A percentile compares a stretch with the other conserved stretches of the same genome.
These are phyloP conservation scores for Mesocricetus auratus DNA, from an alignment of 2,113 vertebrate species.

Conservation along the genomic window DNA sequence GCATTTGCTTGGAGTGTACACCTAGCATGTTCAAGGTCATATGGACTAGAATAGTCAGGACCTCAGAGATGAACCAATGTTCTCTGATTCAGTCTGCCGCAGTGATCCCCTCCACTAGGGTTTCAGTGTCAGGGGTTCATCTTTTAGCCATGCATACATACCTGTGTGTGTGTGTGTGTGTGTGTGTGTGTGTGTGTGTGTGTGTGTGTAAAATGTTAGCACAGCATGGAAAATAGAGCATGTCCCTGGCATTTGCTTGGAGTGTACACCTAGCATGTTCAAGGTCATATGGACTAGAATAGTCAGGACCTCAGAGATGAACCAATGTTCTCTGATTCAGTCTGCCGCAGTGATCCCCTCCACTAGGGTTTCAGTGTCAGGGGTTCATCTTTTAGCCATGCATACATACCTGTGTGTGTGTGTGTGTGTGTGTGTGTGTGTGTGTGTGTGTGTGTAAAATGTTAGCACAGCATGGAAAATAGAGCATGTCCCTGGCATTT, in stretches of 20 bases:
- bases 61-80: slow-evolving; percentile 67
- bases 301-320: slow-evolving; percentile 57
- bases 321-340: slow-evolving; percentile 23
- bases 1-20: not conserved
- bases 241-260: not conserved
- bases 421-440: not conserved
- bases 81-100: slow-evolving; percentile 32
- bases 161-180: not conserved
- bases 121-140: slow-evolving; percentile 7
- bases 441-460: not conserved
- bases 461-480: slow-evolving; percentile 54
- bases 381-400: not conserved
- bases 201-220: not conserved
- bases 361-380: slow-evolving; percentile 10
- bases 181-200: not conserved
- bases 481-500: not conserved
- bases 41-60: not conserved
- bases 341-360: not conserved
- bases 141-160: not conserved
- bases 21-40: slow-evolving; percentile 80
- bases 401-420: not conserved
- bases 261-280: slow-evolving; percentile 60
- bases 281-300: slow-evolving; percentile 71
- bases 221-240: slow-evolving; percentile 45
- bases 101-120: not conserved